Base-by-base conservation (phyloP, 2,888 invertebrate species). In the Drosophila neoperkinsi region DNA sequence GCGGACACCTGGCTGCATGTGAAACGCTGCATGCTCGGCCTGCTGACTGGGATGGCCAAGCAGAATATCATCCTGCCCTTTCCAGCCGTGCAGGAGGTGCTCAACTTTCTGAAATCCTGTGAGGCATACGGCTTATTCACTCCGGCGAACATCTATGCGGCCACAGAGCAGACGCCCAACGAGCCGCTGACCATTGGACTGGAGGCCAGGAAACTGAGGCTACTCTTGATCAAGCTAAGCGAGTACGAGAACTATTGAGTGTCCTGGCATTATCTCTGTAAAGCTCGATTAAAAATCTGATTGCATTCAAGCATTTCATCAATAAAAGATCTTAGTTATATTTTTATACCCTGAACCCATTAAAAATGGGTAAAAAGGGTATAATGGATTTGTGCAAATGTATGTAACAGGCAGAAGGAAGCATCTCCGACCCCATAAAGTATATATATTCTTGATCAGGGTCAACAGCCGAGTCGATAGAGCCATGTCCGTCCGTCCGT, bases 1-100 rank as follows among this genome's bases (percentile, higher is more conserved):
- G 98, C 99, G 0, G 99, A 99, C 91, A 99, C 99, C 4, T 99
- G 99, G 99, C 97, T 98, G 92, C 99, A 99, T 92, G 97, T 99
- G 2, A 99, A 99, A 92, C 95, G 99, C 71, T 99, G 99, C 92
- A 97, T 99, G 92, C 94, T 99, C 11, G 97, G 97, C 9, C 94
- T 98, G 74, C 94, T 97, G 58, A 97, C 98, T 91, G 97, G 97
- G 90, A 94, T 97, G 90, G 95, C 97, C 0, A 98, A 97, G 90
- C 97, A 98, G 90, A 95, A 97, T 93, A 96, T 98, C 59, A 96
- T 96, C 61, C 94, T 98, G 61, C 95, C 96, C 73, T 98, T 98
- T 93, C 94, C 96, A 0, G 96, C 97, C 1, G 94, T 97, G 59
- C 95, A 96, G 83, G 98, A 98, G 91, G 97, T 97, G 86, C 94